Conservation (phyloP, 2,888 invertebrate species). For the Tolmerus cingulatus region DNA sequence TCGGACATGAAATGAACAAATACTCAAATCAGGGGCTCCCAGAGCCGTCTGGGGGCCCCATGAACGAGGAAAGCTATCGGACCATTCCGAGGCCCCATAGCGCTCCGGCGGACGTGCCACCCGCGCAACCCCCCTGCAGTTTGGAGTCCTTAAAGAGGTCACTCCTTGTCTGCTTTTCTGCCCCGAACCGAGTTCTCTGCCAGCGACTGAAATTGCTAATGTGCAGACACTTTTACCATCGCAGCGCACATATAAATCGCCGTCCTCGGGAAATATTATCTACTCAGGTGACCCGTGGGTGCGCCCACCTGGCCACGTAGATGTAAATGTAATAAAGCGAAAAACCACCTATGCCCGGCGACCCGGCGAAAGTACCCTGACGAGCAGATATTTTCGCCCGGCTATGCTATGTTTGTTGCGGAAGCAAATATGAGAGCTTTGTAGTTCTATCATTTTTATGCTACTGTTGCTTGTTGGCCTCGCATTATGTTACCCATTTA, state of each 20-base stretch:
- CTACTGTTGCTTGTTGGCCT: constrained; percentile 11
- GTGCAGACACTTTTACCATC: constrained; percentile 27
- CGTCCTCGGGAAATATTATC: not conserved
- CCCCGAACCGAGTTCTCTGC: not conserved
- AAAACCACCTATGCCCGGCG: not conserved
- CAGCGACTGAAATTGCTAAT: constrained; percentile 10
- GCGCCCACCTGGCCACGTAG: not conserved
- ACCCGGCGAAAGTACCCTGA: not conserved
- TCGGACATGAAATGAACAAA: constrained; percentile 40
- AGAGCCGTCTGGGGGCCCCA: not conserved
- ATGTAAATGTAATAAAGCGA: constrained; percentile 3
- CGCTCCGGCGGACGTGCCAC: not conserved
- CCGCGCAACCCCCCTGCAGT: not conserved
- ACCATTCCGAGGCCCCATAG: not conserved
- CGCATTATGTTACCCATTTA: constrained; percentile 12
- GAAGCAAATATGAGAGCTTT: constrained; percentile 31
- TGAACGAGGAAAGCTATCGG: not conserved
- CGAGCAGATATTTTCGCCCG: not conserved
- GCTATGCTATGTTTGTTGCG: constrained; percentile 9
- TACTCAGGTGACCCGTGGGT: not conserved
- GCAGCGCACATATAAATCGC: not conserved
- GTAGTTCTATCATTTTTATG: constrained; percentile 18
- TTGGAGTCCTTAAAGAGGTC: constrained; percentile 25
- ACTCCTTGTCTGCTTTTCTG: not conserved
- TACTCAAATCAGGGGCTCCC: constrained; percentile 17